Base-by-base conservation (phyloP, 2,113 vertebrate genomes). In the Glaucidium brasilianum region DNA sequence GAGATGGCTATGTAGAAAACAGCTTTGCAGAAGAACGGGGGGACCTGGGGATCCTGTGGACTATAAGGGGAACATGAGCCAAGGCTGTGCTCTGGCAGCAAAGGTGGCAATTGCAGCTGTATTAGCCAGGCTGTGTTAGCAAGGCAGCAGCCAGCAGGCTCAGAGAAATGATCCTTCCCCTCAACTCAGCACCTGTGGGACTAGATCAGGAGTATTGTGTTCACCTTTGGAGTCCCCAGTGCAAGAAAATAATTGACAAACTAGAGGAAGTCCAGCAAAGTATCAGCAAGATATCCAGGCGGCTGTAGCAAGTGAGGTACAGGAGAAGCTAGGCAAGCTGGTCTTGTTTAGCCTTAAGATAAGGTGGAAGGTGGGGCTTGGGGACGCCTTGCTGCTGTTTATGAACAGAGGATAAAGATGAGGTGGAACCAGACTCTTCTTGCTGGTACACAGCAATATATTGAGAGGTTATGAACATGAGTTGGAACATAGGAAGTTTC, bases 201-300 rank as follows among this genome's bases (percentile, higher is more conserved):
- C 68, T 77, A 53, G 35, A 49, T 63, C 22, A 52, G 30, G 29
- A 60, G 11, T 53, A 19, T 12, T 62, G 22, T 32, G 19, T 18
- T 11, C 47, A 45, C 11, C 29, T 35, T 45, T 11, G 15, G 30
- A 9, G 5, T 56, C 11, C 12, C 5, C 15, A 22, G 0, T n/a
- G 16, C 5, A 77, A n/a, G 27, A n/a, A 64, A 73, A 49, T 2
- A 5, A 9, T 11, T n/a, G 39, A 68, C 15, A 17, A 53, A n/a
- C 5, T 15, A 5, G 21, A 58, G 4, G 5, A 66, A 67, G 32
- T 59, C 8, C 19, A 88, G 22, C 14, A 62, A 81, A 71, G 7
- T 4, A 67, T 67, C 55, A 1, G 1, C 7, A 64, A 66, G 32
- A 41, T 67, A 67, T 26, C 20, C 14, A n/a, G 4, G 15, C 6